A percentile compares a stretch with the other conserved stretches of the same genome.
phyloP scores from a whole-genome alignment of 2,113 vertebrate species.

The Gasterosteus nipponicus region DNA sequence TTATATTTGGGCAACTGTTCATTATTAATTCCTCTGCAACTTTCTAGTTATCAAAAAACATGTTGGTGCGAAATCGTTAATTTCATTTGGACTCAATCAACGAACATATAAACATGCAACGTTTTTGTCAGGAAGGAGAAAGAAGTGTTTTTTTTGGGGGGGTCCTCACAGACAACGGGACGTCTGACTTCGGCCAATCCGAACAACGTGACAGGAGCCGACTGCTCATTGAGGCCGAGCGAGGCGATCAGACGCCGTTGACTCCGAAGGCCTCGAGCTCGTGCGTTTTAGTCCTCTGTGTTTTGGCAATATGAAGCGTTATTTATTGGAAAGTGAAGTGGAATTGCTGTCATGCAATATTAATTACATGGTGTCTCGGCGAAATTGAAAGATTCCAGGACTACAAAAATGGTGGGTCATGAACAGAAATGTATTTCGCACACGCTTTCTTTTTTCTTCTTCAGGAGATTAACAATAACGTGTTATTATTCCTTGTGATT shows the following conservation, averaged over 20 bases:
- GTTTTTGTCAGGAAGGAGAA: not conserved
- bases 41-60: not conserved
- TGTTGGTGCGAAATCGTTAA: not conserved
- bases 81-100: not conserved
- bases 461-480: constrained; percentile 1
- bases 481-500: not conserved
- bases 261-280: constrained; percentile 38
- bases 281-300: constrained; percentile 52
- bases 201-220: not conserved
- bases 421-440: constrained; percentile 3
- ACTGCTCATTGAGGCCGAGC: constrained; percentile 33
- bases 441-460: not conserved
- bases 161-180: too few species aligned
- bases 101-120: not conserved
- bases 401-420: constrained; percentile 19
- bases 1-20: not conserved
- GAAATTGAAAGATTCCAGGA: constrained; percentile 28
- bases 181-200: not conserved
- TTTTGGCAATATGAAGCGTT: constrained; percentile 48
- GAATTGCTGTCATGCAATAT: constrained; percentile 62
- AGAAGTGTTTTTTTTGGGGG: not conserved
- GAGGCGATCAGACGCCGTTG: constrained; percentile 41
- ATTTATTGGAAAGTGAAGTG: constrained; percentile 51
- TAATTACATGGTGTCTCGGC: constrained; percentile 34
- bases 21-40: not conserved